These are phyloP conservation scores for Syrrhaptes paradoxus DNA, from an alignment of 2,113 vertebrate genomes.

Conservation along the genomic window DNA sequence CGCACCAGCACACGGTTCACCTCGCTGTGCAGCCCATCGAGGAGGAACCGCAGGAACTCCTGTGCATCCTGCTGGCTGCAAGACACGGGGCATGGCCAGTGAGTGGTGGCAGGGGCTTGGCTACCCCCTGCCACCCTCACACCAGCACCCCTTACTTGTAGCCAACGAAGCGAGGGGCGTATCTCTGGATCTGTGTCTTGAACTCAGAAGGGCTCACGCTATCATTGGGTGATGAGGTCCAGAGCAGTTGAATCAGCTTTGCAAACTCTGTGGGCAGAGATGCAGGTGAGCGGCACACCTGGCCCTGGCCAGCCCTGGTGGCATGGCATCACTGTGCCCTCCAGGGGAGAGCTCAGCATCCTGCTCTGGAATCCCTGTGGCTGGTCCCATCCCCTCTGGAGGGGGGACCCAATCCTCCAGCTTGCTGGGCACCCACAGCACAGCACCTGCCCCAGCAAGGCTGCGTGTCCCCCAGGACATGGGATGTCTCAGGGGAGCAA, in stretches of 20 bases:
- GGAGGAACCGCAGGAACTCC: conserved; percentile 92
- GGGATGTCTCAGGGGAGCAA: background rate
- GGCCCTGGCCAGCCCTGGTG: background rate
- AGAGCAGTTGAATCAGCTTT: conserved; percentile 90
- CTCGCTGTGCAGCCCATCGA: conserved; percentile 93
- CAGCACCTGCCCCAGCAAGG: background rate
- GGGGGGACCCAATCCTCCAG: background rate
- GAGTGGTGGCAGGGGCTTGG: background rate
- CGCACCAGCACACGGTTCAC: conserved; percentile 87
- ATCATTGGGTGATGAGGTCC: conserved; percentile 87
- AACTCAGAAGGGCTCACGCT: conserved; percentile 92
- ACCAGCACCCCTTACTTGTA: conserved; percentile 85
- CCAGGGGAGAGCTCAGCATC: background rate
- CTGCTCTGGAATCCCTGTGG: accelerated
- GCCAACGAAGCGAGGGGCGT: conserved; percentile 90
- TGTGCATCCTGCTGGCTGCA: conserved; percentile 96
- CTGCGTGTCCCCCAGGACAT: background rate
- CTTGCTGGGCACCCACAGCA: background rate
- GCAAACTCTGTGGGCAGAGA: conserved; percentile 83
- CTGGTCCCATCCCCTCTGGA: background rate
- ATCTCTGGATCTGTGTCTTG: conserved; percentile 94
- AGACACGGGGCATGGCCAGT: background rate
- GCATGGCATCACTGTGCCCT: background rate
- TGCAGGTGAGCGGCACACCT: background rate
- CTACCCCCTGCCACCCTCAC: accelerated